These are phyloP conservation scores for Cotesia chilonis DNA, from an alignment of 1,140 invertebrate genomes.

Conservation along the genomic window DNA sequence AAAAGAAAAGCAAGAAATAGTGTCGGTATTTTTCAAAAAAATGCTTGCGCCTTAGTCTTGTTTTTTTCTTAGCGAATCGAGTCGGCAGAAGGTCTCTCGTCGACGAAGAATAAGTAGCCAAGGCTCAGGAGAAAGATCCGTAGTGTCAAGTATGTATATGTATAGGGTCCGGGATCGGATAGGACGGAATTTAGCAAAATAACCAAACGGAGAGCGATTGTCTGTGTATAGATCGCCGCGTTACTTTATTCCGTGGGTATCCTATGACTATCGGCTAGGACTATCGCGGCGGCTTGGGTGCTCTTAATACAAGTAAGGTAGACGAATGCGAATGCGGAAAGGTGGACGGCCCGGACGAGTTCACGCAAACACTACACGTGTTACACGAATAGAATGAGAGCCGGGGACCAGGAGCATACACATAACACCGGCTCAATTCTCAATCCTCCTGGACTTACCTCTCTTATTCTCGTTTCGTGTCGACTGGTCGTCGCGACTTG, in stretches of 20 bases:
- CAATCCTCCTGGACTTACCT: neutral
- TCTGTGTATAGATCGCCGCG: constrained; percentile 62
- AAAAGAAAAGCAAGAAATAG: too few relatives aligned
- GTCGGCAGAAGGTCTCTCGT: neutral
- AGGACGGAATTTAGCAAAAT: neutral
- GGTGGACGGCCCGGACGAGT: constrained; percentile 48
- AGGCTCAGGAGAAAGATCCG: constrained; percentile 1
- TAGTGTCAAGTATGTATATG: neutral
- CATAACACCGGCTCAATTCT: too few relatives aligned
- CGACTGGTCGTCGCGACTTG: constrained; percentile 35
- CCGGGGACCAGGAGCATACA: constrained; percentile 22
- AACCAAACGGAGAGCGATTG: neutral
- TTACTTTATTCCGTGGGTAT: constrained; percentile 2
- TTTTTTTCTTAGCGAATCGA: neutral
- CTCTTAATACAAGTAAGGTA: neutral
- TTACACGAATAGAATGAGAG: constrained; percentile 58
- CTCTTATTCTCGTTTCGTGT: constrained; percentile 42
- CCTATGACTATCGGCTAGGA: neutral
- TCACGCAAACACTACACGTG: constrained; percentile 65
- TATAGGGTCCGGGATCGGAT: neutral
- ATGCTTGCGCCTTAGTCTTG: too few relatives aligned
- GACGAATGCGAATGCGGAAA: constrained; percentile 22
- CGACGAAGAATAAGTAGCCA: constrained; percentile 18
- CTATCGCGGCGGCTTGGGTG: neutral
- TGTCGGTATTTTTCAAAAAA: too few relatives aligned